Base-by-base conservation (phyloP, 1,140 invertebrate genomes). In the Drosophila ogumai region DNA sequence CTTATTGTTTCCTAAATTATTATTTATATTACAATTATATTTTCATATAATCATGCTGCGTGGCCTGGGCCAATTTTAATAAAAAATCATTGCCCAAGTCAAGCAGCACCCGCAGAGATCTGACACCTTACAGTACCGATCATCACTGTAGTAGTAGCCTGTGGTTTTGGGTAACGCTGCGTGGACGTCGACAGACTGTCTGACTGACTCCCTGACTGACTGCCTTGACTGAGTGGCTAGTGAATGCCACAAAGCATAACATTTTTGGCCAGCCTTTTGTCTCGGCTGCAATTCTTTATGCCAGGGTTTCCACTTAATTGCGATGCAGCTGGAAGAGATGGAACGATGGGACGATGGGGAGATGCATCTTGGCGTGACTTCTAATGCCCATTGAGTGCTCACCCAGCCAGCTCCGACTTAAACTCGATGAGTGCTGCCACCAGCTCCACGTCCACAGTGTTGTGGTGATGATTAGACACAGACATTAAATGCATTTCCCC, bases 321-420 rank as follows among this genome's bases (percentile, higher is more conserved):
- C 67, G 36, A 73, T 72, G 67, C 66, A 22, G 69, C 66, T 38
- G 44, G 31, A 67, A 17, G 47, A 64, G 50, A 36, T 40, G 68
- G n/a, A 15, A 9, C 31, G 31, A 8, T 32, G 13, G 19, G 17
- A 41, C 41, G 41, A 0, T 43, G 41, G 19, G n/a, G 22, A 57
- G 69, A 72, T 73, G 75, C 75, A 79, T 79, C 75, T 79, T 79
- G 75, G 75, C 75, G 75, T 79, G 75, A 79, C 75, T 79, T 78
- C 75, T 79, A 79, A 71, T 76, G 75, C 75, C 66, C 75, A 78
- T 69, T 67, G 59, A 75, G 69, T 76, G 75, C 66, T 78, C 75
- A 78, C 32, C 74, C 71, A 75, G 69, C 36, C 73, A 75, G 67
- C 46, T 52, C 65, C 34, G 44, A 65, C 65, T 68, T 68, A 66